Conservation (phyloP, 2,113 vertebrate species). For the Sander vitreus region DNA sequence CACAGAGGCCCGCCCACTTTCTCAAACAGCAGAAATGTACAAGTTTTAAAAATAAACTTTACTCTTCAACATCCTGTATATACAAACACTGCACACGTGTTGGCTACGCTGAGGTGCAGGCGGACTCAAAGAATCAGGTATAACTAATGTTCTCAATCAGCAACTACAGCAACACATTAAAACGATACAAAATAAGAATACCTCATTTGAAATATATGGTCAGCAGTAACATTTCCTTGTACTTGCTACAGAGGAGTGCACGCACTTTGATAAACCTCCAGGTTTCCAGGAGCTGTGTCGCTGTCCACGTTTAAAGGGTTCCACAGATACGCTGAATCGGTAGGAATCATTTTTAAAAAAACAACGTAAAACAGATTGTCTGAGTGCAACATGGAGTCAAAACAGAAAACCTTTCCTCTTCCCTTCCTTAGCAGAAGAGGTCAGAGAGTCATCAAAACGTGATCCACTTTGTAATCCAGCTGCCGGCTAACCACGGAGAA, state of each 20-base stretch:
- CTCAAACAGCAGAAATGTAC: constrained; percentile 73
- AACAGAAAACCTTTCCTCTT: background rate
- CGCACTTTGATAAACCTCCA: background rate
- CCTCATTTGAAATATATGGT: constrained; percentile 49
- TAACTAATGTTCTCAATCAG: constrained; percentile 6
- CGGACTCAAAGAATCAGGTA: background rate
- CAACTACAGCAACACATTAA: constrained; percentile 22
- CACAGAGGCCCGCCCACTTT: constrained; percentile 14
- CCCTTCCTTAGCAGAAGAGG: too few species aligned
- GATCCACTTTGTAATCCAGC: background rate
- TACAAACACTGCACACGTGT: constrained; percentile 66
- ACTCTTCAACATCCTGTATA: constrained; percentile 69
- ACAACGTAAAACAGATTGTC: constrained; percentile 73
- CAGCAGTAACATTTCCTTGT: constrained; percentile 50
- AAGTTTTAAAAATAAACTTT: constrained; percentile 77
- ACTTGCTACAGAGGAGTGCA: constrained; percentile 33
- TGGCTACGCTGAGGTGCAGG: constrained; percentile 22
- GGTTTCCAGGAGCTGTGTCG: too few species aligned
- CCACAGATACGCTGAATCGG: constrained; percentile 26
- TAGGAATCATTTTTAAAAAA: constrained; percentile 23
- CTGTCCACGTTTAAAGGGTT: constrained; percentile 28
- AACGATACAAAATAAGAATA: constrained; percentile 35
- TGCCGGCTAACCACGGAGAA: background rate
- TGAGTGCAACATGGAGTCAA: constrained; percentile 63
- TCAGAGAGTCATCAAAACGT: background rate